Base-by-base conservation (phyloP, 2,888 invertebrate genomes). In the Tetragonisca angustula region DNA sequence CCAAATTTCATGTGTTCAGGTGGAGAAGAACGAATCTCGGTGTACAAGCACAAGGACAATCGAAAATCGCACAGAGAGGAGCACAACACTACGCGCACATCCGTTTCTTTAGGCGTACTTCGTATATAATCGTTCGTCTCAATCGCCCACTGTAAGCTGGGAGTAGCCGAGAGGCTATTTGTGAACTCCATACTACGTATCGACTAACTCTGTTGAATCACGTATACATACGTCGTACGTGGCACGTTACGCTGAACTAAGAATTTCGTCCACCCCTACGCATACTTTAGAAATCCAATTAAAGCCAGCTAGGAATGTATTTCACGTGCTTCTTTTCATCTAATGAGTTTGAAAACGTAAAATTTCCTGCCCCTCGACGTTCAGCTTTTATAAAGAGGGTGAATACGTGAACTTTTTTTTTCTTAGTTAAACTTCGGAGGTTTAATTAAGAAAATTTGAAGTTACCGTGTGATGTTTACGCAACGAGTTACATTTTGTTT, bases 111-210 rank as follows among this genome's bases (percentile, higher is more conserved):
- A 71, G 75, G 68, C 81, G 85, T 81, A 74, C 80, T 83, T 86
- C 80, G 84, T 84, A 85, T 87, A 89, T 84, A 87, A 88, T 89
- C 86, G 85, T 76, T 80, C 80, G 82, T 79, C 86, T 76, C 81
- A 83, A 90, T 88, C 83, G 88, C 83, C 86, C 86, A 83, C 82
- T 85, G 85, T 76, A 52, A 64, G 82, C 81, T 79, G 89, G 85
- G 86, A 84, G 83, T 86, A 74, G 64, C 81, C 79, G 78, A 73
- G 87, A 85, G 85, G 84, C 91, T 91, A 91, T 91, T 91, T 91
- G 85, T 81, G 89, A 87, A 79, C 78, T 79, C 83, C 87, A 91
- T 91, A 85, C 87, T 85, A 72, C 78, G 75, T 91, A 71, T 82
- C 69, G 79, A 81, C 86, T 90, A 89, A 90, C 91, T 91, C 81